These are phyloP conservation scores for Hemibagrus guttatus DNA, from an alignment of 2,797 vertebrate species.

Conservation along the genomic window DNA sequence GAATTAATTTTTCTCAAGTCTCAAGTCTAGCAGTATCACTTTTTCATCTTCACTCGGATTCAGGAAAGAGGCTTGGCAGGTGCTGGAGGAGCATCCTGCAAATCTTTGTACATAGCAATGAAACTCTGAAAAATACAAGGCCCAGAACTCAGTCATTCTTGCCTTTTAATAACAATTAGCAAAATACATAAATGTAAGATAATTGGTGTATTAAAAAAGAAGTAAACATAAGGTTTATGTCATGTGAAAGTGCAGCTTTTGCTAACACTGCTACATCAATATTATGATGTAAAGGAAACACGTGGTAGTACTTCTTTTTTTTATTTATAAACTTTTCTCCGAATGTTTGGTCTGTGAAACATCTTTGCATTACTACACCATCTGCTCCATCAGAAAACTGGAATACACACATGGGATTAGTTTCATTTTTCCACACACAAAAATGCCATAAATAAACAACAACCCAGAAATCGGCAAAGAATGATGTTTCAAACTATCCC, in stretches of 20 bases:
- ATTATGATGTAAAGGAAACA: neutral
- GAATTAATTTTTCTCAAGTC: neutral
- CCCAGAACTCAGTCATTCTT: neutral
- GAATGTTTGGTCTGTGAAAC: slow-evolving; percentile 91
- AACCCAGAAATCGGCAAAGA: neutral
- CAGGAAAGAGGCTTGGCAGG: slow-evolving; percentile 85
- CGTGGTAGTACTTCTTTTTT: neutral
- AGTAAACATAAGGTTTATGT: neutral
- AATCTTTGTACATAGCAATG: neutral
- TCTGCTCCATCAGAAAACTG: slow-evolving; percentile 98
- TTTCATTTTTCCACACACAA: slow-evolving; percentile 5
- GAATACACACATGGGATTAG: slow-evolving; percentile 62
- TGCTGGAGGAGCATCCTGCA: slow-evolving; percentile 49
- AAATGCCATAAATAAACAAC: neutral
- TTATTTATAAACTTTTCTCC: neutral
- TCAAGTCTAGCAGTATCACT: slow-evolving; percentile 45
- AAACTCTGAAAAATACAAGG: neutral
- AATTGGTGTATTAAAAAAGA: neutral
- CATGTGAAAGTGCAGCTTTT: neutral
- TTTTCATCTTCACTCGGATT: slow-evolving; percentile 88
- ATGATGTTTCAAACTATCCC: neutral
- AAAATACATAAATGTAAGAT: neutral
- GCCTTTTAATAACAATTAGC: neutral
- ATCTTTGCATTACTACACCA: slow-evolving; percentile 90
- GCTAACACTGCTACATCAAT: neutral